phyloP scores from a whole-genome alignment of 2,113 vertebrate species.

The Pelecanoides urinatrix region DNA sequence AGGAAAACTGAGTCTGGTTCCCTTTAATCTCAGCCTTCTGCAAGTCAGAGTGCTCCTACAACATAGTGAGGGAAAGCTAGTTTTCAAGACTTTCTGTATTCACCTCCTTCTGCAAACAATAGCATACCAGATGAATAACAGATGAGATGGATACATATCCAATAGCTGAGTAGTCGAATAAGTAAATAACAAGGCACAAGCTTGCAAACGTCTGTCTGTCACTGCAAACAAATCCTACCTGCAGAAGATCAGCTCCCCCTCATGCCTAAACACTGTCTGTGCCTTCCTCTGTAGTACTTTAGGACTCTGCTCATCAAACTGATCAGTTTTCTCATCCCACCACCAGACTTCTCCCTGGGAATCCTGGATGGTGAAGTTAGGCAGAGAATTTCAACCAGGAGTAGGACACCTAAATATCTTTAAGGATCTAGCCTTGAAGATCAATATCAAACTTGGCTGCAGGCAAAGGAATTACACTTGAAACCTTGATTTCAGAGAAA shows the following conservation, averaged over 20 bases:
- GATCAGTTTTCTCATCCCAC: neutral
- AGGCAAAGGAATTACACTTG: neutral
- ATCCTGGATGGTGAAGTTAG: neutral
- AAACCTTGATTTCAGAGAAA: slow-evolving; percentile 26
- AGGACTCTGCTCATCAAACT: neutral
- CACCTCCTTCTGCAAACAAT: neutral
- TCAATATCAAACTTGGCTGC: neutral
- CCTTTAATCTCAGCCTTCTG: neutral
- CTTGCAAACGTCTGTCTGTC: neutral
- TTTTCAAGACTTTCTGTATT: neutral
- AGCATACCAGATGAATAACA: neutral
- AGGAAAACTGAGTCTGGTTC: neutral
- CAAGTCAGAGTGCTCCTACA: neutral
- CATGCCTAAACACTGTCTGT: neutral
- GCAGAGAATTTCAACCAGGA: neutral
- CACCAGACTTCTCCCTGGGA: neutral
- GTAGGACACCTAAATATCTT: neutral
- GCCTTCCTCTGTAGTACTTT: neutral
- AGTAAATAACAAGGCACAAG: neutral
- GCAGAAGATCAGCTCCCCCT: neutral
- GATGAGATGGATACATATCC: neutral
- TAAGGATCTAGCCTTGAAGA: neutral
- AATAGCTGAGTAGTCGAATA: neutral
- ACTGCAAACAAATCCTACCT: neutral
- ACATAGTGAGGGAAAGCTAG: neutral